Evolutionary conservation across 2,888 invertebrate species (phyloP).

Genomic region (Lasius platythorax): DNA sequence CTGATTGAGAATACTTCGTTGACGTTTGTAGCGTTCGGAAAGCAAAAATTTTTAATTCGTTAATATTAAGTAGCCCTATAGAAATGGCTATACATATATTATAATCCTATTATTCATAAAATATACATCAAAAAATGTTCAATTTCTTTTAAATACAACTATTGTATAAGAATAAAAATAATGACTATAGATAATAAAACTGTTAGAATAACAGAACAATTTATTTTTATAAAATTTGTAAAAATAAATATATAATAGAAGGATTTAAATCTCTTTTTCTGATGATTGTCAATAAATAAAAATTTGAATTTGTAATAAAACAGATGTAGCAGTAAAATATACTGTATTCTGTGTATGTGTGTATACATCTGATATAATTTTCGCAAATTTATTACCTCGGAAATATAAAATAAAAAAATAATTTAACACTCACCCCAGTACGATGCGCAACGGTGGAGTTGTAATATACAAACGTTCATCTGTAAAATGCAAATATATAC

Average conservation of each 20-base stretch:
- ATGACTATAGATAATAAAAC: neutral
- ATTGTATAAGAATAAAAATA: neutral
- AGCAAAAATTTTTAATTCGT: neutral
- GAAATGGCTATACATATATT: neutral
- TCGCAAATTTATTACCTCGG: neutral
- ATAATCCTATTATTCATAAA: neutral
- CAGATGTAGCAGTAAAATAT: neutral
- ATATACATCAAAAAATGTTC: neutral
- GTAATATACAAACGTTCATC: neutral
- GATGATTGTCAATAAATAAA: neutral
- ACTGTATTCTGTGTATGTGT: neutral
- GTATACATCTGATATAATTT: neutral
- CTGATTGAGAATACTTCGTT: constrained; percentile 5
- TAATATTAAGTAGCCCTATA: neutral
- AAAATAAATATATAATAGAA: neutral
- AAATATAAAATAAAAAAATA: neutral
- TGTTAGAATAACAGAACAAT: neutral
- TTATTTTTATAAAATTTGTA: constrained; percentile 5
- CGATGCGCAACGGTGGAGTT: neutral
- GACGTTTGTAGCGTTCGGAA: neutral
- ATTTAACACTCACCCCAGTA: neutral
- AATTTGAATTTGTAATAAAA: neutral
- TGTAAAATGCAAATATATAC: neutral
- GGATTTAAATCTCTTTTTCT: neutral
- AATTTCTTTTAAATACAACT: neutral